Evolutionary conservation across 1,140 invertebrate species (phyloP).

Genomic region (Stegodyphus mimosarum): DNA sequence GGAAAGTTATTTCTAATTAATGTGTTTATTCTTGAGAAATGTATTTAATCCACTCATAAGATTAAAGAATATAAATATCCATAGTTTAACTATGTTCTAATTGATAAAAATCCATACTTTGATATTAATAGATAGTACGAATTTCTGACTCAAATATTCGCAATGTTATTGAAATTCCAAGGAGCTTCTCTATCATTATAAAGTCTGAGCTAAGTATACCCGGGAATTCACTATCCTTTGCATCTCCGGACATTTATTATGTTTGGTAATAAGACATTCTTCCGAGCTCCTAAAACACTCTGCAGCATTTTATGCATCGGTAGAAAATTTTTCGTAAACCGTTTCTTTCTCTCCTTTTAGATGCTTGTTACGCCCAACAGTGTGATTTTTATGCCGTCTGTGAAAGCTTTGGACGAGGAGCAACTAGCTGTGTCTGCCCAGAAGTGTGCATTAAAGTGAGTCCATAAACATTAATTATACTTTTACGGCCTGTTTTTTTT

Average conservation of each 20-base stretch:
- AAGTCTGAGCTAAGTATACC: too few species aligned
- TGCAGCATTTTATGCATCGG: constrained; percentile 9
- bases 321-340: constrained; percentile 20
- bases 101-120: too few species aligned
- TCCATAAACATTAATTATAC: constrained; percentile 3
- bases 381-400: constrained; percentile 87
- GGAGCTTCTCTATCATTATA: too few species aligned
- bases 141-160: too few species aligned
- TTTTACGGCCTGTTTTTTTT: not conserved
- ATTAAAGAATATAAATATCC: too few species aligned
- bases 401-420: constrained; percentile 80
- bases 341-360: constrained; percentile 70
- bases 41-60: too few species aligned
- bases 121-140: too few species aligned
- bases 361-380: constrained; percentile 86
- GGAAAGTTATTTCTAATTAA: too few species aligned
- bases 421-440: constrained; percentile 79
- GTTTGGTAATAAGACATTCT: constrained; percentile 66
- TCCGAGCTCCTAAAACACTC: not conserved
- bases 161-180: too few species aligned
- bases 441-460: constrained; percentile 60
- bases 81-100: too few species aligned
- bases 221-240: too few species aligned
- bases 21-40: too few species aligned
- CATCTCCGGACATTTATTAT: not conserved